Evolutionary conservation across 2,888 invertebrate species (phyloP), one percentile per base, ranked within the genome.

Genomic region (Xanthorhoe spadicearia): DNA sequence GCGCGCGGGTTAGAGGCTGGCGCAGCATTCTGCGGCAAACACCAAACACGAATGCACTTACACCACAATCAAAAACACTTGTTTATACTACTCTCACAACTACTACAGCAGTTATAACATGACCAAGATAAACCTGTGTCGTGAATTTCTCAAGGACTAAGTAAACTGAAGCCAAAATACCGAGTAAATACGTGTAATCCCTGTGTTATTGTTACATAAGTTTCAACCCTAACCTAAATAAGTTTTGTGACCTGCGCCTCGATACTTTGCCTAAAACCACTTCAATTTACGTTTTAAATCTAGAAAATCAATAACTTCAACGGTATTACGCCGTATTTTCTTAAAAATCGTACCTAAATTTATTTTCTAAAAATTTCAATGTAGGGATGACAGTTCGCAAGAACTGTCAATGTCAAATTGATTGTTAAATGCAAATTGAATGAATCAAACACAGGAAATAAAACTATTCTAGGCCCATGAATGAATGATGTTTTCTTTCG

Each of bases 1-100:
- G 94, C 87, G 95, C 95, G 93, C 95, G 95, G 73, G 94, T 89
- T 80, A 96, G 94, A 85, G 96, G 95, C 90, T 96, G 94, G 91
- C 97, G 96, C 93, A 97, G 93, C 97, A 97, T 97, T 94, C 90
- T 90, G 83, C 80, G 83, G 72, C 74, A 83, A 83, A 80, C 76
- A 76, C 57, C 32, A 64, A 64, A 50, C 61, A 65, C 61, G 48
- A 68, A 64, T 46, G 61, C 71, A 70, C 71, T 70, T 61, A 54
- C 54, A 66, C 64, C 66, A 60, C 63, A 58, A 70, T 32, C 4
- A 73, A 77, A 78, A 71, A 73, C 76, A 67, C 62, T 73, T 64
- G 53, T 68, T 67, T 68, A 73, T 66, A 66, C 71, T 70, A 19
- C 56, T 38, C 63, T 28, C 50, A 58, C 56, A 18, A 43, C 8